Base-by-base conservation (phyloP, 2,888 invertebrate species). In the Oligia fasciuncula region DNA sequence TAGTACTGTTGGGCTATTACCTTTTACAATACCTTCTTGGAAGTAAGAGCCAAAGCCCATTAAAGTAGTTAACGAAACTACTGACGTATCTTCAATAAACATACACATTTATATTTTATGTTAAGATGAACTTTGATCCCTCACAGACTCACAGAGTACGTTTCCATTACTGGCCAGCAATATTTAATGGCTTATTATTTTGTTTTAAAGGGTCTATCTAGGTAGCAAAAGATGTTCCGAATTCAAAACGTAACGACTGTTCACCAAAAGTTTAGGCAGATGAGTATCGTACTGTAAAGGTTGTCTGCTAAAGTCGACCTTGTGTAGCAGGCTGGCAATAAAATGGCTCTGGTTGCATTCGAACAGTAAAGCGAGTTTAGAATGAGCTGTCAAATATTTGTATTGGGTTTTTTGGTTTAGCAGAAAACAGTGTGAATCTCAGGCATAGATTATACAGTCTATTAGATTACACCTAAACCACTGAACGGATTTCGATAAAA, bases 81-180 rank as follows among this genome's bases (percentile, higher is more conserved):
- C 0, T n/a, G 19, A 49, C 23, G 35, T 77, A 13, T 49, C 23
- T 65, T 77, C 19, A 35, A 9, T 46, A n/a, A 46, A 57, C 3
- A 40, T 13, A 57, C 17, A 29, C 29, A 17, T 60, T 67, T 57
- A 23, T 40, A n/a, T 65, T 54, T 29, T 17, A 65, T 40, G 17
- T 67, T 40, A 43, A 19, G 51, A 68, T 46, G 5, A 2, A 14
- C n/a, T 70, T 80, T 80, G 63, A 49, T 80, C 46, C 29, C 29
- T 29, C 29, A 29, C 29, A 29, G 29, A 29, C 13, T 19, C 9
- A 49, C 46, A 63, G 43, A 43, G 23, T 0, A 4, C n/a, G 9
- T 62, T 43, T 0, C 14, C 14, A 40, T 49, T 51, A 29, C 14
- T 43, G 40, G 29, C 4, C 17, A 40, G 19, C 3, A 11, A 51